Conservation (phyloP, 1,140 invertebrate genomes). For the Kradibia gibbosae region DNA sequence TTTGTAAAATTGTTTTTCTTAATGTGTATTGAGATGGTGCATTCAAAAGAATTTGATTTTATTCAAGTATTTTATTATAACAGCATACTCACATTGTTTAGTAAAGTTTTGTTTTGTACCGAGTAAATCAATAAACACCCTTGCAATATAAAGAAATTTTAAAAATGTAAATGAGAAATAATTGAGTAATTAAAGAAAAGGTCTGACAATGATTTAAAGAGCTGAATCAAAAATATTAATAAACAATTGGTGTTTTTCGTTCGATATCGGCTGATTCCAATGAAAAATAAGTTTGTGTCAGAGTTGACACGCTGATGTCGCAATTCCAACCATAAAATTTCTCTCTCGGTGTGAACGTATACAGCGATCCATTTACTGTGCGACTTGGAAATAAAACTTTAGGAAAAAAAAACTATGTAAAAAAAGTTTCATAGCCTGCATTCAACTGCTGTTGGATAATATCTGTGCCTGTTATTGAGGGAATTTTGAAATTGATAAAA, state of each 20-base stretch:
- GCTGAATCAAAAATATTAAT: background rate
- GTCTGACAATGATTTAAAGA: background rate
- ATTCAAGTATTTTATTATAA: too few relatives aligned
- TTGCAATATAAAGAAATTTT: background rate
- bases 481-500: background rate
- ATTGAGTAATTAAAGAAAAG: background rate
- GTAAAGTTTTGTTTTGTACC: too few relatives aligned
- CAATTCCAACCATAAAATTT: constrained; percentile 4
- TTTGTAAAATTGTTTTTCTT: background rate
- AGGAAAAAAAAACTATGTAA: background rate
- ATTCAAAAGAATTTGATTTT: background rate
- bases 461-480: background rate
- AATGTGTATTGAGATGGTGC: background rate
- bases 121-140: background rate
- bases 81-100: too few relatives aligned
- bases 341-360: background rate
- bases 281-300: background rate
- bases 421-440: background rate
- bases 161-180: background rate
- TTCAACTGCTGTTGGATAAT: background rate
- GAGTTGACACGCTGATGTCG: background rate
- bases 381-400: background rate
- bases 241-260: background rate
- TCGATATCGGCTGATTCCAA: background rate
- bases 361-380: background rate